Conservation (phyloP, 2,113 vertebrate genomes). For the Sterrhoptilus dennistouni region DNA sequence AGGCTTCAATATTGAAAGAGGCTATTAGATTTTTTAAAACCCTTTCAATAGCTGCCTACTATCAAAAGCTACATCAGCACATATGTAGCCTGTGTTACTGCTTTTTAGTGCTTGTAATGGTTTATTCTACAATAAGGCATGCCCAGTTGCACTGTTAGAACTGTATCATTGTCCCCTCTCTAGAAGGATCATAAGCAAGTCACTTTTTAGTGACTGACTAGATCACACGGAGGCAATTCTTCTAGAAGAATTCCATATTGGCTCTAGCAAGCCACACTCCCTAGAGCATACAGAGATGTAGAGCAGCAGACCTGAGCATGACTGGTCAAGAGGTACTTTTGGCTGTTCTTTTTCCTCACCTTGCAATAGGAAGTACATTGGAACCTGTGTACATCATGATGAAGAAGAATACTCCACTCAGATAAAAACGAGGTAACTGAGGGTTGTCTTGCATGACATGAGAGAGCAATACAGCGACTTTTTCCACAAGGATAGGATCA, state of each 20-base stretch:
- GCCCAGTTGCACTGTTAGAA: neutral
- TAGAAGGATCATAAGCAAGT: neutral
- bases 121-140: neutral
- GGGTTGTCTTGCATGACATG: constrained; percentile 98
- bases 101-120: neutral
- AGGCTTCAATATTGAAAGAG: neutral
- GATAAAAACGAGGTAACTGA: constrained; percentile 94
- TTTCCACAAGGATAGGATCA: constrained; percentile 98
- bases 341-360: constrained; percentile 75
- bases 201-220: neutral
- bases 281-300: neutral
- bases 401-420: constrained; percentile 97
- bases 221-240: accelerated
- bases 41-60: neutral
- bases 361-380: constrained; percentile 95
- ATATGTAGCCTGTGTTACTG: neutral
- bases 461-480: constrained; percentile 90
- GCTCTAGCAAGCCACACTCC: neutral
- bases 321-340: neutral
- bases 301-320: neutral
- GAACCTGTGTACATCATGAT: constrained; percentile 99
- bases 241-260: neutral
- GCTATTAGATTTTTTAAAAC: neutral
- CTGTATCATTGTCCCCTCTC: neutral
- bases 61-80: neutral